Evolutionary conservation across 1,140 invertebrate genomes (phyloP), one percentile per base, ranked within the genome.

Genomic region (Armadillidium nasatum): DNA sequence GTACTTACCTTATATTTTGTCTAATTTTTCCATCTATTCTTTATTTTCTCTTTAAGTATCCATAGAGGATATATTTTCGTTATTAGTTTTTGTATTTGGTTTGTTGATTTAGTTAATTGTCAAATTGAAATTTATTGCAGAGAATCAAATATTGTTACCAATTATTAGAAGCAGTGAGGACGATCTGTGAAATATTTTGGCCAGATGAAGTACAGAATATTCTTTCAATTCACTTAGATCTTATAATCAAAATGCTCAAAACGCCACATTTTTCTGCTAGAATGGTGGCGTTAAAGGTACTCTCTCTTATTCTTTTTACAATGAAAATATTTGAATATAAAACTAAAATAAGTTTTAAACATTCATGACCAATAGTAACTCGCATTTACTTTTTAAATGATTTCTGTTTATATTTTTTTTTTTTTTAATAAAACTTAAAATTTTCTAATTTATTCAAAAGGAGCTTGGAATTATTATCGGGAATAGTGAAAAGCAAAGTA

Each of bases 241-340:
- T 88, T 44, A 86, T 87, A 44, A 82, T 87, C 22, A 82, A 85
- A 46, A 88, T 88, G 87, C 83, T 88, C 22, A 87, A 87, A 80
- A 87, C 86, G 13, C 85, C 87, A 44, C 86, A 88, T 82, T 88
- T 88, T 82, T 88, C 87, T 83, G 86, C 87, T 60, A 85, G 86
- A 80, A 88, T 88, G 86, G 87, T 87, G 84, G 87, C 86, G 7
- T 81, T 88, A 6, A 88, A 88, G 84, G 87, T 82, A 85, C 85
- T 85, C 44, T 66, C 23, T 66, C 22, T 21, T 23, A 44, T 71
- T 9, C 19, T 72, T 33, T 45, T 7, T 15, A 10, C n/a, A 13
- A 13, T n/a, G 15, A 45, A 9, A 45, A 54, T 13, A 7, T n/a
- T 43, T 43, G 71, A 44, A n/a, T 4, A 50, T 44, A 33, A 70